phyloP scores from a whole-genome alignment of 2,888 invertebrate species.

The Dysmachus trigonus region DNA sequence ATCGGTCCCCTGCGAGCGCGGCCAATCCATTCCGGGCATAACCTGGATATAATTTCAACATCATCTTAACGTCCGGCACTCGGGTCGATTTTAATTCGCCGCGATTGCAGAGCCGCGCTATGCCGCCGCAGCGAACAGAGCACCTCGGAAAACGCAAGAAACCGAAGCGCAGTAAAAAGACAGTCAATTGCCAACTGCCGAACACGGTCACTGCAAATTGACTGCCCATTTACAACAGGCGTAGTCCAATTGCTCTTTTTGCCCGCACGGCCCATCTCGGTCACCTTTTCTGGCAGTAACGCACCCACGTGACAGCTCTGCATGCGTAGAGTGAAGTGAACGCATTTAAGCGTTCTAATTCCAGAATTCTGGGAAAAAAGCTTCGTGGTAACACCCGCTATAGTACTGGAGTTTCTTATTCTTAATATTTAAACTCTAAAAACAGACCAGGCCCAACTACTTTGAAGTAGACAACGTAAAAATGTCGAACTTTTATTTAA shows the following conservation, averaged over 20 bases:
- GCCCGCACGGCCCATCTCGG: background rate
- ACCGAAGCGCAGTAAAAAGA: slow-evolving; percentile 15
- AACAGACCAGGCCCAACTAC: too few relatives aligned
- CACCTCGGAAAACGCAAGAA: background rate
- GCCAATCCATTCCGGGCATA: slow-evolving; percentile 15
- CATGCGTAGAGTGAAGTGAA: background rate
- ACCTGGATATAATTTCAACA: slow-evolving; percentile 26
- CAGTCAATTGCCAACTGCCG: slow-evolving; percentile 36
- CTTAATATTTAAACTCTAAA: too few relatives aligned
- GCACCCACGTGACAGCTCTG: background rate
- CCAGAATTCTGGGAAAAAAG: background rate
- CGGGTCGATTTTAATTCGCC: background rate
- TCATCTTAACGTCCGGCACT: slow-evolving; percentile 14
- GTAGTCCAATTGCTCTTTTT: slow-evolving; percentile 7
- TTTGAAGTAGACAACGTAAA: too few relatives aligned
- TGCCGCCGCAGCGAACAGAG: background rate
- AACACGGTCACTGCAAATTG: slow-evolving; percentile 48
- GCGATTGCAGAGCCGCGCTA: background rate
- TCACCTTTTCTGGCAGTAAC: background rate
- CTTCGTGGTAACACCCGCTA: background rate
- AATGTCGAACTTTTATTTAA: too few relatives aligned
- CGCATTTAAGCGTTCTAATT: background rate
- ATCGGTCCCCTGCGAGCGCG: background rate
- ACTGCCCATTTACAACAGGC: slow-evolving; percentile 40
- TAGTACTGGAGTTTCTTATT: too few relatives aligned